phyloP scores from a whole-genome alignment of 2,888 invertebrate genomes.

The Drosophila limbata region DNA sequence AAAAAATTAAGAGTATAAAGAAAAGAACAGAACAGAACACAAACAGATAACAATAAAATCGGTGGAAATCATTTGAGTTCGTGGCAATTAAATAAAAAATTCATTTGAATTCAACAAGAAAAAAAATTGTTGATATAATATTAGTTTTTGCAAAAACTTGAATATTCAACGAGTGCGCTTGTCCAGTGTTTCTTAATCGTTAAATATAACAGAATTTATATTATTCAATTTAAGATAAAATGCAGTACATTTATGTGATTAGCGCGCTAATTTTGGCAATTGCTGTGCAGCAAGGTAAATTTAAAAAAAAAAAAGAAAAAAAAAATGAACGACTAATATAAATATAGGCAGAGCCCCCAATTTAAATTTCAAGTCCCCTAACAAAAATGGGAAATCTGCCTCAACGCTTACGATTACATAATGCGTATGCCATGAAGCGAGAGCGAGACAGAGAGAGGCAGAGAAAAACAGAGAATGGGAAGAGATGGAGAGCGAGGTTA shows the following conservation, averaged over 20 bases:
- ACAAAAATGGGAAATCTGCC: conserved; percentile 39
- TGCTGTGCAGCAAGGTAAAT: conserved; percentile 85
- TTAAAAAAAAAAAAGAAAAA: conserved; percentile 35
- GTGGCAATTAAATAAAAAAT: conserved; percentile 19
- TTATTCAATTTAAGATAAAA: conserved; percentile 51
- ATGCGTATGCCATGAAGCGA: conserved; percentile 58
- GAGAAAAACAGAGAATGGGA: neutral
- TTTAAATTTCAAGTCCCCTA: conserved; percentile 23
- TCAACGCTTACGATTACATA: conserved; percentile 85
- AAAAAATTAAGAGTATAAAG: conserved; percentile 12
- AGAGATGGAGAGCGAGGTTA: conserved; percentile 12
- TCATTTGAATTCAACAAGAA: conserved; percentile 18
- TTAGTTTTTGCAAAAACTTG: conserved; percentile 3
- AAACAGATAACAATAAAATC: conserved; percentile 31
- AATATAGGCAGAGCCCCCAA: conserved; percentile 12
- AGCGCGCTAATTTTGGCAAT: conserved; percentile 84
- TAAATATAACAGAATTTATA: conserved; percentile 21
- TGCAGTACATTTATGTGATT: conserved; percentile 84
- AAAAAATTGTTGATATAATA: conserved; percentile 9
- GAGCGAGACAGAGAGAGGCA: conserved; percentile 3
- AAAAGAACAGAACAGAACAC: conserved; percentile 3
- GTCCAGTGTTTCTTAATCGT: conserved; percentile 6
- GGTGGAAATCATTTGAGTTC: conserved; percentile 20
- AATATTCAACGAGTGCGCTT: neutral
- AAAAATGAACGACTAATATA: neutral